A percentile compares a stretch with the other conserved stretches of the same genome.
Conservation (phyloP, 2,888 invertebrate species). For the Pyrocoelia pectoralis region DNA sequence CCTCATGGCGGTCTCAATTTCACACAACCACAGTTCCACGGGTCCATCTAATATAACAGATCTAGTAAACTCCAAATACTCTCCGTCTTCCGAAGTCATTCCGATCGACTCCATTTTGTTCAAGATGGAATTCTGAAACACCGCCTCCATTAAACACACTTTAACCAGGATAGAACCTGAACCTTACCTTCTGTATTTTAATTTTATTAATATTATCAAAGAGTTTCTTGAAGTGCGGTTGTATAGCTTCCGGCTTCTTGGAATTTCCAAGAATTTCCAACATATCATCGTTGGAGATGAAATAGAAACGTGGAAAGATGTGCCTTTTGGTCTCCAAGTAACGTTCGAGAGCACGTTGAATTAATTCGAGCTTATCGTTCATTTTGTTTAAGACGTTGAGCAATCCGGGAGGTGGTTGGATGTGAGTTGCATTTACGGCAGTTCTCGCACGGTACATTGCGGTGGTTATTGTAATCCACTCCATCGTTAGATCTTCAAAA, state of each 20-base stretch:
- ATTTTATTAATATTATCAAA: constrained; percentile 86
- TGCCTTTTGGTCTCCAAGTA: constrained; percentile 91
- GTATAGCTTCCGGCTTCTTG: constrained; percentile 82
- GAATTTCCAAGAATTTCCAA: constrained; percentile 88
- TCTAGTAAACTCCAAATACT: constrained; percentile 77
- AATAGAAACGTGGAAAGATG: constrained; percentile 85
- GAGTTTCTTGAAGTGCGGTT: constrained; percentile 86
- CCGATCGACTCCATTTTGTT: constrained; percentile 65
- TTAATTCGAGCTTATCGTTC: constrained; percentile 78
- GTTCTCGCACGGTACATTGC: constrained; percentile 64
- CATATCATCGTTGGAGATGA: constrained; percentile 83
- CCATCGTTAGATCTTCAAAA: constrained; percentile 75
- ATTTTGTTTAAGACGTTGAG: constrained; percentile 74
- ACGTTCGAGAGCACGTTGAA: constrained; percentile 83
- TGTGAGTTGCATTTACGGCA: constrained; percentile 70
- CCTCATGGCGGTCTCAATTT: constrained; percentile 72
- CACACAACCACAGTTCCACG: constrained; percentile 81
- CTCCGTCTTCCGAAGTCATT: constrained; percentile 87
- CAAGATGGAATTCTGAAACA: constrained; percentile 15
- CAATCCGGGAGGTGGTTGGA: constrained; percentile 68
- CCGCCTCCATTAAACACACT: too few species aligned
- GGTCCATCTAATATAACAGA: constrained; percentile 79
- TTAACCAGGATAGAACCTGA: too few species aligned
- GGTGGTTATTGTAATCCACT: constrained; percentile 74
- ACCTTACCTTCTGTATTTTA: constrained; percentile 69